These are phyloP conservation scores for Coleophora deauratella DNA, from an alignment of 2,888 invertebrate genomes.

Conservation along the genomic window DNA sequence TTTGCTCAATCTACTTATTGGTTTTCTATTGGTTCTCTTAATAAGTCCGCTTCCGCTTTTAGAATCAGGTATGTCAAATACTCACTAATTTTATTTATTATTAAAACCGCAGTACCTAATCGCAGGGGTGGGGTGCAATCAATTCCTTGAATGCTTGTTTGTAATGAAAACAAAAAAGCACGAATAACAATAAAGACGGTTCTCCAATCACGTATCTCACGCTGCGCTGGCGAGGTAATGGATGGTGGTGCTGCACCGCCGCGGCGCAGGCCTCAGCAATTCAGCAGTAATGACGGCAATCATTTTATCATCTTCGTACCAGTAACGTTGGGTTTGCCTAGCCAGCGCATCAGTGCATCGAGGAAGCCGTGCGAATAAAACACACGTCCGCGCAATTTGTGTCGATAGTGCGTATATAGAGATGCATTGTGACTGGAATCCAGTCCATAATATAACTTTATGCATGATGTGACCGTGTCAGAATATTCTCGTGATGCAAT, in stretches of 20 bases:
- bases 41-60: too few species aligned
- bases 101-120: too few species aligned
- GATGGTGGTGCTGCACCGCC: slow-evolving; percentile 15
- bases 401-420: neutral
- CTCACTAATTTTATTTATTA: too few species aligned
- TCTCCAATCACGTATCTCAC: slow-evolving; percentile 40
- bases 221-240: slow-evolving; percentile 36
- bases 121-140: too few species aligned
- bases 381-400: neutral
- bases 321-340: slow-evolving; percentile 46
- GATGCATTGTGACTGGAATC: too few species aligned
- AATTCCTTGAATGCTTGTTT: neutral
- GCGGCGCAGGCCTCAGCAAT: slow-evolving; percentile 43
- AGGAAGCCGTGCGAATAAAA: slow-evolving; percentile 42
- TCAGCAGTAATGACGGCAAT: slow-evolving; percentile 63
- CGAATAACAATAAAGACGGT: slow-evolving; percentile 26
- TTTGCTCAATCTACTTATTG: too few species aligned
- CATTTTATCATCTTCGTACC: slow-evolving; percentile 66
- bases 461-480: too few species aligned
- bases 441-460: too few species aligned
- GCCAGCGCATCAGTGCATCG: slow-evolving; percentile 21
- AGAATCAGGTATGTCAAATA: too few species aligned
- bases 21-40: too few species aligned
- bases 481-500: too few species aligned
- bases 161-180: slow-evolving; percentile 18